Evolutionary conservation across 2,797 vertebrate species (phyloP).

Genomic region (Lagodon rhomboides): DNA sequence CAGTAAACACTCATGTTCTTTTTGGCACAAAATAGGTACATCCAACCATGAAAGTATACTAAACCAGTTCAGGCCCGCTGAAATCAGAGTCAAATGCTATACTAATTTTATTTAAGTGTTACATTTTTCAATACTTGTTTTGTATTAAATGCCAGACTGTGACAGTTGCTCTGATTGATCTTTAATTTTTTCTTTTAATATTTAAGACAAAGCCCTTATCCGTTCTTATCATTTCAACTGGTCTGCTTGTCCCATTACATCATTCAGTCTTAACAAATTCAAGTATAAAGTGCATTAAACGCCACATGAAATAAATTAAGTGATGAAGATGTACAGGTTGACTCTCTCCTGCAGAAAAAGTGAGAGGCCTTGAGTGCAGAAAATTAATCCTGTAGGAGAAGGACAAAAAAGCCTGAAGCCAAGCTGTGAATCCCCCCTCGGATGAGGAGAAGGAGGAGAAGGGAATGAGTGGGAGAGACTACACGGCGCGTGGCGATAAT

Average conservation of each 20-base stretch:
- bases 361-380: not conserved
- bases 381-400: not conserved
- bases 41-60: not conserved
- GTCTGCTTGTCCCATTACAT: not conserved
- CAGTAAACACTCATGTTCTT: not conserved
- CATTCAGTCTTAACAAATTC: slow-evolving; percentile 19
- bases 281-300: slow-evolving; percentile 21
- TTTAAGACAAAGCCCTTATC: not conserved
- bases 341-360: slow-evolving; percentile 6
- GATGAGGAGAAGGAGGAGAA: slow-evolving; percentile 52
- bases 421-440: slow-evolving; percentile 61
- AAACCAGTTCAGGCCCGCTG: not conserved
- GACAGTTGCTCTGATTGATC: not conserved
- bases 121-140: slow-evolving; percentile 6
- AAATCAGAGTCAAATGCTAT: not conserved
- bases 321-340: slow-evolving; percentile 1
- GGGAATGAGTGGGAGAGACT: slow-evolving; percentile 58
- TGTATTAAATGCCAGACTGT: slow-evolving; percentile 3
- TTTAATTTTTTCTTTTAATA: not conserved
- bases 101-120: not conserved
- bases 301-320: slow-evolving; percentile 14
- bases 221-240: not conserved
- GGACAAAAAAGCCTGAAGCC: slow-evolving; percentile 23
- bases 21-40: not conserved
- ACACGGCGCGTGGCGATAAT: slow-evolving; percentile 79